A percentile compares a stretch with the other conserved stretches of the same genome.
phyloP scores from a whole-genome alignment of 2,888 invertebrate species.

The Spilosoma lubricipeda region DNA sequence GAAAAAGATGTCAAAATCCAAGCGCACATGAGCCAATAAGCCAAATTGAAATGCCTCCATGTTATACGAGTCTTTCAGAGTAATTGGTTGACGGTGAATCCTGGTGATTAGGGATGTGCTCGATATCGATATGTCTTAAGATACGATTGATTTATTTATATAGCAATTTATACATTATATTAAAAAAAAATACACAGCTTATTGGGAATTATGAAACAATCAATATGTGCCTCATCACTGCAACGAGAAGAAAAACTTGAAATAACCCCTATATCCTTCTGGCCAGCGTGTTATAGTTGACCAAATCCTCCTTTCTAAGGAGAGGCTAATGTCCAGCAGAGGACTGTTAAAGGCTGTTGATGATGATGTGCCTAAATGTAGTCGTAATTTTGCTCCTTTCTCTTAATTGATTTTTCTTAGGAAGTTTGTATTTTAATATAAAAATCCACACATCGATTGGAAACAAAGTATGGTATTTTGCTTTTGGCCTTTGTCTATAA shows the following conservation, averaged over 20 bases:
- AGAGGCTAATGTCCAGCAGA: too few relatives aligned
- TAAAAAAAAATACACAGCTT: neutral
- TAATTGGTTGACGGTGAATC: constrained; percentile 80
- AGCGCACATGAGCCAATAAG: constrained; percentile 83
- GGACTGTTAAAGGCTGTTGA: too few relatives aligned
- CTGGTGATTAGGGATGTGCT: constrained; percentile 66
- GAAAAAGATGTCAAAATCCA: constrained; percentile 80
- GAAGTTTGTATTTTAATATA: neutral
- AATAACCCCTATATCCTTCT: too few relatives aligned
- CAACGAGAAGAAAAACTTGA: too few relatives aligned
- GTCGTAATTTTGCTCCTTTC: neutral
- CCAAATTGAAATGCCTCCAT: constrained; percentile 82
- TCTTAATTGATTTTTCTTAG: too few relatives aligned
- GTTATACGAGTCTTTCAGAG: constrained; percentile 78
- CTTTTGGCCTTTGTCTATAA: too few relatives aligned
- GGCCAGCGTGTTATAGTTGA: too few relatives aligned
- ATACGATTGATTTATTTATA: constrained; percentile 11
- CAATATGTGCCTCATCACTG: neutral
- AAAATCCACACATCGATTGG: too few relatives aligned
- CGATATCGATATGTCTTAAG: constrained; percentile 27
- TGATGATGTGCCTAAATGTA: neutral
- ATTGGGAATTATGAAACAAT: neutral
- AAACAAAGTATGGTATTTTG: too few relatives aligned
- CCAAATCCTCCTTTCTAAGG: too few relatives aligned
- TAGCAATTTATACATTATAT: neutral